These are phyloP conservation scores for Rhadinocentrus ornatus DNA, from an alignment of 2,797 vertebrate genomes.

Conservation along the genomic window DNA sequence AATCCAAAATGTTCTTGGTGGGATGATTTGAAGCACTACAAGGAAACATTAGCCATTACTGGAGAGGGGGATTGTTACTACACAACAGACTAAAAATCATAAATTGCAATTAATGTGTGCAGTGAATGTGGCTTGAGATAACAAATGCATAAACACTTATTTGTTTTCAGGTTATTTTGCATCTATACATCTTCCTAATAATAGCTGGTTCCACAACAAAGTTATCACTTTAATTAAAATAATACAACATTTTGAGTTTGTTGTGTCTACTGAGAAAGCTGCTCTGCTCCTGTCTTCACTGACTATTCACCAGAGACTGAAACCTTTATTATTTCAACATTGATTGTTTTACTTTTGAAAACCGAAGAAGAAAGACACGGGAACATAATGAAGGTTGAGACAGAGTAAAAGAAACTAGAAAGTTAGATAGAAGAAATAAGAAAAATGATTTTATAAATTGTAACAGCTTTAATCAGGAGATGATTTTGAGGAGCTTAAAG, in stretches of 20 bases:
- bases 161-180: slow-evolving; percentile 62
- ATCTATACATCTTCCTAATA: slow-evolving; percentile 44
- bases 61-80: slow-evolving; percentile 45
- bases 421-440: slow-evolving; percentile 3
- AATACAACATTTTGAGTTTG: slow-evolving; percentile 53
- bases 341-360: slow-evolving; percentile 33
- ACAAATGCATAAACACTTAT: slow-evolving; percentile 62
- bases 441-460: slow-evolving; percentile 4
- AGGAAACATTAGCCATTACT: slow-evolving; percentile 64
- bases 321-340: slow-evolving; percentile 31
- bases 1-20: slow-evolving; percentile 71
- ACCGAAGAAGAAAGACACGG: not conserved
- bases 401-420: not conserved
- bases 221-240: slow-evolving; percentile 71
- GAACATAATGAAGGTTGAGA: slow-evolving; percentile 13
- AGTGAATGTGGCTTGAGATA: slow-evolving; percentile 62
- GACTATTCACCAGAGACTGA: slow-evolving; percentile 36
- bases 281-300: slow-evolving; percentile 24
- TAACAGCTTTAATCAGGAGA: slow-evolving; percentile 7
- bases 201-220: slow-evolving; percentile 31
- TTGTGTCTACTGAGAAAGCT: slow-evolving; percentile 35
- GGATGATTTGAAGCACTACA: slow-evolving; percentile 53
- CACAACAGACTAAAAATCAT: slow-evolving; percentile 49
- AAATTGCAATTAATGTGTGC: slow-evolving; percentile 69
- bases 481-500: slow-evolving; percentile 1